Base-by-base conservation (phyloP, 1,140 invertebrate genomes). In the Pseudomyrmex dendroicus region DNA sequence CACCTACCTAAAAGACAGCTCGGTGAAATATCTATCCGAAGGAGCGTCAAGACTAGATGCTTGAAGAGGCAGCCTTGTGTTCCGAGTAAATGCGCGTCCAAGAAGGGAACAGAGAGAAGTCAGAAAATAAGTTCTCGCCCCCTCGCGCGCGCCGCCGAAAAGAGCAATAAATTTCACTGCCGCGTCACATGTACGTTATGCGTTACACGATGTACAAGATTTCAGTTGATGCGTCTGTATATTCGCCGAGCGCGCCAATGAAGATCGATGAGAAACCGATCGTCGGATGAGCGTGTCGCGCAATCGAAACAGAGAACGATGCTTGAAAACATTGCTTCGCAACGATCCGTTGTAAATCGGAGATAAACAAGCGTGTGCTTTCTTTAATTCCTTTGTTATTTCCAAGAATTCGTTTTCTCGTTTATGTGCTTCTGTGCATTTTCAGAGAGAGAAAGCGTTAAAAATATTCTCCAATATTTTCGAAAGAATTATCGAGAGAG, bases 21-120 rank as follows among this genome's bases (percentile, higher is more conserved):
- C 59, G 54, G 77, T 85, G 73, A 85, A 85, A 77, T 84, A 85
- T 85, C 82, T 73, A 78, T 84, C 56, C 48, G 22, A 84, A 66
- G 48, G 56, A 84, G 54, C 66, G 61, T 70, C 17, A 67, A 64
- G 83, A 84, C 83, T 84, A 61, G 83, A 84, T 72, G 68, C 73
- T 84, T 82, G 59, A 83, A 56, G 66, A 82, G 56, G 52, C 77
- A 68, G 50, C 66, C 57, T 77, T 64, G 56, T 50, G 48, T 73
- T 84, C n/a, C 17, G 68, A 63, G 54, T 73, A 73, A 72, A 44
- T 74, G 57, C 44, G 17, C 52, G 72, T 25, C 35, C 35, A 35
- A 35, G 35, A 10, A 73, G 10, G 15, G 13, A 13, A n/a, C n/a
- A 59, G 12, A 17, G 20, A 5, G 54, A 48, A 17, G n/a, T 15